phyloP scores from a whole-genome alignment of 2,888 invertebrate species.

The Serrognathus titanus region DNA sequence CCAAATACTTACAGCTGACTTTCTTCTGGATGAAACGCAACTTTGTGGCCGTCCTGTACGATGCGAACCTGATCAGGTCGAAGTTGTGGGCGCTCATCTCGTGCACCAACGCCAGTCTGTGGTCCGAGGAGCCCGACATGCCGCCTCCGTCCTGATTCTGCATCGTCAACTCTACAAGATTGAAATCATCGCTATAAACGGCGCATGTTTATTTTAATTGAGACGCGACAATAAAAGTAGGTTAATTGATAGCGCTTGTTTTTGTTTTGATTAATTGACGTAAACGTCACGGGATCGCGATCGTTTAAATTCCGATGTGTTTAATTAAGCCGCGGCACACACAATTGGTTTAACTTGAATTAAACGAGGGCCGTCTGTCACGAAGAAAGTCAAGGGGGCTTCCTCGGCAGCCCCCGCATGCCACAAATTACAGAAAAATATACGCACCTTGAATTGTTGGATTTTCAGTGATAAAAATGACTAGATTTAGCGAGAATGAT shows the following conservation, averaged over 20 bases:
- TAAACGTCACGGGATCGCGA: neutral
- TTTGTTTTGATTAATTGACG: slow-evolving; percentile 8
- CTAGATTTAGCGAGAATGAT: neutral
- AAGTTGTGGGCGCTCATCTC: slow-evolving; percentile 90
- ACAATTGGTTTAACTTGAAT: neutral
- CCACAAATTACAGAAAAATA: neutral
- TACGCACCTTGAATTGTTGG: neutral
- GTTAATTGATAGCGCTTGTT: slow-evolving; percentile 13
- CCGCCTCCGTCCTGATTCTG: slow-evolving; percentile 45
- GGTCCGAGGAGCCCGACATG: slow-evolving; percentile 53
- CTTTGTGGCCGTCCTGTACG: slow-evolving; percentile 96
- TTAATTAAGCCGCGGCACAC: neutral
- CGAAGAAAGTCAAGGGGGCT: neutral
- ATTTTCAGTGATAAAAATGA: neutral
- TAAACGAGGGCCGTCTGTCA: neutral
- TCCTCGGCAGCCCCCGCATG: neutral
- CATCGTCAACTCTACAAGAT: slow-evolving; percentile 31
- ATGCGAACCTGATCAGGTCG: slow-evolving; percentile 95
- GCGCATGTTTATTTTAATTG: neutral
- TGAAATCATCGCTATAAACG: neutral
- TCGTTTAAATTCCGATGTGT: neutral
- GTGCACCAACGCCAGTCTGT: slow-evolving; percentile 73
- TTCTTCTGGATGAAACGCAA: slow-evolving; percentile 96
- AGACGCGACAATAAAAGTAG: slow-evolving; percentile 4
- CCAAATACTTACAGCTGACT: slow-evolving; percentile 80